Conservation (phyloP, 1,140 invertebrate genomes). For the Microplitis demolitor region DNA sequence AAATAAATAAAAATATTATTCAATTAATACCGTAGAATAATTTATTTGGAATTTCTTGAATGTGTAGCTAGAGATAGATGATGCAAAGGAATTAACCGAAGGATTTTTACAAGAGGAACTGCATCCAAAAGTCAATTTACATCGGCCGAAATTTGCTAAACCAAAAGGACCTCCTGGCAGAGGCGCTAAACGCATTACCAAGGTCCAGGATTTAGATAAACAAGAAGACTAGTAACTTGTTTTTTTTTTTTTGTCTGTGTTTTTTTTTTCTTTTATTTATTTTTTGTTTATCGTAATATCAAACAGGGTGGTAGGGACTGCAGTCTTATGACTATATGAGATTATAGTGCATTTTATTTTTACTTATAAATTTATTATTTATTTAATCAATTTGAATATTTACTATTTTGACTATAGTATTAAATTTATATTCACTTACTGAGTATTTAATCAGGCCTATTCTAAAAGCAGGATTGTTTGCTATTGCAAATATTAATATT, state of each 20-base stretch:
- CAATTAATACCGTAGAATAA: conserved; percentile 25
- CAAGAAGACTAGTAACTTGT: conserved; percentile 37
- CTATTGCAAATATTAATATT: neutral
- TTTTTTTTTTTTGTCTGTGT: conserved; percentile 15
- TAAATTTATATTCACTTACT: neutral
- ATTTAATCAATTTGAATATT: neutral
- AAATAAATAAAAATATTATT: conserved; percentile 3
- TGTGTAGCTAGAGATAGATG: conserved; percentile 89
- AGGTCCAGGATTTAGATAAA: conserved; percentile 63
- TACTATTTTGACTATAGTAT: neutral
- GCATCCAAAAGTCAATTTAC: conserved; percentile 90
- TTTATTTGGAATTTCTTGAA: conserved; percentile 37
- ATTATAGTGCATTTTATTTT: conserved; percentile 4
- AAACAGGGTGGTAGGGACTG: conserved; percentile 9
- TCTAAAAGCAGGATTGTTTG: conserved; percentile 33
- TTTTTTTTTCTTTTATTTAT: conserved; percentile 10
- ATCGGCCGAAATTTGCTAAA: conserved; percentile 90
- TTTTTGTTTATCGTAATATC: neutral
- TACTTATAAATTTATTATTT: neutral
- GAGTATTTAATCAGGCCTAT: conserved; percentile 40
- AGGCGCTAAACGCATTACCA: conserved; percentile 88
- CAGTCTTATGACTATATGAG: neutral
- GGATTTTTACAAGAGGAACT: conserved; percentile 90
- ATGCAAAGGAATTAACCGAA: conserved; percentile 86
- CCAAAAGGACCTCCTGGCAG: conserved; percentile 92